Percentiles rank a stretch among this genome's conserved stretches.
Conservation (phyloP, 2,113 vertebrate genomes). For the Tachysurus fulvidraco region DNA sequence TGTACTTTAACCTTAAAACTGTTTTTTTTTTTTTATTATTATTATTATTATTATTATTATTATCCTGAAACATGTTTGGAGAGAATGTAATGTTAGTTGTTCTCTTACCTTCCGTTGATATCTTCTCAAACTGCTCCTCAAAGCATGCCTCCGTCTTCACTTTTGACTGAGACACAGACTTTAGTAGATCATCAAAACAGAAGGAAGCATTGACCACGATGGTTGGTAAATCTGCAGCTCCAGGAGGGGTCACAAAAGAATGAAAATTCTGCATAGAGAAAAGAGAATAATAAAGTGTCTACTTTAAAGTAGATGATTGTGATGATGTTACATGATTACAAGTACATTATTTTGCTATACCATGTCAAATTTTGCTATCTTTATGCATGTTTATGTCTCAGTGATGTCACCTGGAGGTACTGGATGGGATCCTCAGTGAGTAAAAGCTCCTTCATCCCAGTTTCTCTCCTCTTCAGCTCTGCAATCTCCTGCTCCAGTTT, state of each 20-base stretch:
- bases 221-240: background rate
- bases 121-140: background rate
- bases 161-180: slow-evolving; percentile 23
- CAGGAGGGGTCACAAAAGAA: background rate
- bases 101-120: slow-evolving; percentile 1
- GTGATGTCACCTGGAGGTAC: slow-evolving; percentile 39
- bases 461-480: slow-evolving; percentile 36
- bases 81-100: too few species aligned
- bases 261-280: slow-evolving; percentile 14
- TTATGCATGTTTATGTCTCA: background rate
- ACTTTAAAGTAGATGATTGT: too few species aligned
- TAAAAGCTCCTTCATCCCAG: slow-evolving; percentile 44
- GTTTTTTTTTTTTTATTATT: too few species aligned
- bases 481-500: slow-evolving; percentile 46
- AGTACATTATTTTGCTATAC: too few species aligned
- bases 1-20: too few species aligned
- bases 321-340: too few species aligned
- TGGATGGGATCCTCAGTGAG: slow-evolving; percentile 39
- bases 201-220: background rate
- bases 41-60: too few species aligned
- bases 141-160: background rate
- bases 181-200: background rate
- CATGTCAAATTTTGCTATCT: background rate
- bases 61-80: too few species aligned
- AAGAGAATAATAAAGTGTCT: too few species aligned